phyloP scores from a whole-genome alignment of 2,888 invertebrate species.

The Eupeodes latifasciatus region DNA sequence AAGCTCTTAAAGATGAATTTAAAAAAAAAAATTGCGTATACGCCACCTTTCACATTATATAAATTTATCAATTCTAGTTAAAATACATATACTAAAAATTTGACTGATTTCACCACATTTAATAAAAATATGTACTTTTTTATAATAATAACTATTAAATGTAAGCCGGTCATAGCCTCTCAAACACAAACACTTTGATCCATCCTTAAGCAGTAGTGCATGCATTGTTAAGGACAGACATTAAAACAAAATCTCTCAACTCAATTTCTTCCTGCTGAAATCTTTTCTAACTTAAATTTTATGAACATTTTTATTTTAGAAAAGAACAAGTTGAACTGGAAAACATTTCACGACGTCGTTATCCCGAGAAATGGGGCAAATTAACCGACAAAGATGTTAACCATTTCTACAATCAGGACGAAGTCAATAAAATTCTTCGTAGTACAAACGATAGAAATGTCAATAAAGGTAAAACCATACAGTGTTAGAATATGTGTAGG shows the following conservation, averaged over 20 bases:
- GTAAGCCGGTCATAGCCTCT: too few relatives aligned
- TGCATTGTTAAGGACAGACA: neutral
- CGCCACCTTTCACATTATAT: neutral
- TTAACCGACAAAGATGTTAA: slow-evolving; percentile 78
- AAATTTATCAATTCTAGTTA: neutral
- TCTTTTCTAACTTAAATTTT: neutral
- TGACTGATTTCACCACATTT: too few relatives aligned
- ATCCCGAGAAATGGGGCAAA: slow-evolving; percentile 80
- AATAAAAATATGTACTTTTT: too few relatives aligned
- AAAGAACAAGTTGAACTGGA: slow-evolving; percentile 82
- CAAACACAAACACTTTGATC: too few relatives aligned
- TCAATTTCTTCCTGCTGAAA: neutral
- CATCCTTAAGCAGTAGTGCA: too few relatives aligned
- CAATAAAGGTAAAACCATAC: slow-evolving; percentile 41
- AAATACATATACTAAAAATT: too few relatives aligned
- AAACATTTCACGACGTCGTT: slow-evolving; percentile 80
- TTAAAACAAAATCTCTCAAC: neutral
- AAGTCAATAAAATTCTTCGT: slow-evolving; percentile 78
- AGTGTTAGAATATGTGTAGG: neutral
- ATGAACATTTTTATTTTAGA: slow-evolving; percentile 81
- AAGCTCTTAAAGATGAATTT: too few relatives aligned
- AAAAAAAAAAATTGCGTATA: neutral
- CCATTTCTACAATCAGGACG: slow-evolving; percentile 81
- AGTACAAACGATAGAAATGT: slow-evolving; percentile 38
- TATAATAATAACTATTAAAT: too few relatives aligned